Conservation (phyloP, 2,888 invertebrate genomes). For the Phytoseiulus persimilis region DNA sequence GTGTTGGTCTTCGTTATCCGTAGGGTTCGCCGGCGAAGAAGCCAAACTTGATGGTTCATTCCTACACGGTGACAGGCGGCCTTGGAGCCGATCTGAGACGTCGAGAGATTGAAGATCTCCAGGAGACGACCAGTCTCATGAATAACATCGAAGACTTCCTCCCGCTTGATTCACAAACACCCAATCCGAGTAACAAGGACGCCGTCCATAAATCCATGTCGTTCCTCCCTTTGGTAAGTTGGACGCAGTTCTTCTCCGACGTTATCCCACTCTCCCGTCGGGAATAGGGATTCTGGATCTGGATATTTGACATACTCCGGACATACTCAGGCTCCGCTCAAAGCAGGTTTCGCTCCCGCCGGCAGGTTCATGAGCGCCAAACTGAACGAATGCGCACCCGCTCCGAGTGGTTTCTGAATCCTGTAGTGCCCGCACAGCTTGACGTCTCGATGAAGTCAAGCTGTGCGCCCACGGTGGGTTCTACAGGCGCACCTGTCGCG, state of each 20-base stretch:
- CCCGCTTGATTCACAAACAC: background rate
- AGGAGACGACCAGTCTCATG: constrained; percentile 27
- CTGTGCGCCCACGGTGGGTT: background rate
- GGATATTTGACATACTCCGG: too few species aligned
- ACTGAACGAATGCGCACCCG: constrained; percentile 90
- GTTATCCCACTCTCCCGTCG: background rate
- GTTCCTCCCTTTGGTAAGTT: constrained; percentile 37
- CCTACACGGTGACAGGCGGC: constrained; percentile 23
- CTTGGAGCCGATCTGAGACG: constrained; percentile 26
- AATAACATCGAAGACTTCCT: constrained; percentile 14
- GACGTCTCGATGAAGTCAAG: background rate
- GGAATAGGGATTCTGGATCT: background rate
- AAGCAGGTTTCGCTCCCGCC: constrained; percentile 82
- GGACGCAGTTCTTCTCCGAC: too few species aligned
- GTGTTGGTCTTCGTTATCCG: background rate
- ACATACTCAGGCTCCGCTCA: constrained; percentile 68
- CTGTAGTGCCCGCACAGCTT: constrained; percentile 39
- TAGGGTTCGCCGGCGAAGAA: constrained; percentile 36
- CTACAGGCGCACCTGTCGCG: background rate
- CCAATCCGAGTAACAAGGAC: constrained; percentile 5
- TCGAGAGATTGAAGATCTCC: background rate
- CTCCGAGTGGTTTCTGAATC: constrained; percentile 83
- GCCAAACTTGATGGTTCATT: constrained; percentile 34
- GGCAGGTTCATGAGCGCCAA: constrained; percentile 90
- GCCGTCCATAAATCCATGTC: constrained; percentile 36